Evolutionary conservation across 2,113 vertebrate species (phyloP).

Genomic region (Formicarius rufipectus): DNA sequence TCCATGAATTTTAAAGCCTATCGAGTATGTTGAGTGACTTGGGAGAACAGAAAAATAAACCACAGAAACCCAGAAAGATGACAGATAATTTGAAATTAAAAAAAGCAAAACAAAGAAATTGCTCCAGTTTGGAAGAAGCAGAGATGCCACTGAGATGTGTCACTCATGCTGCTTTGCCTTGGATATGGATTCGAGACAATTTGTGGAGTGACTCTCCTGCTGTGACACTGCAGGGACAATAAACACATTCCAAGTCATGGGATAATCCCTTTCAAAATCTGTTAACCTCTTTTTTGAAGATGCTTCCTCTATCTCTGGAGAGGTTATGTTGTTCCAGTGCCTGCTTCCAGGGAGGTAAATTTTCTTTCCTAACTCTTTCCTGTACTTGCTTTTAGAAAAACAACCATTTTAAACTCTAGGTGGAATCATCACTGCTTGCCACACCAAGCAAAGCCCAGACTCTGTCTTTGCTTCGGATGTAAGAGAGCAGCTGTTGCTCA

Average conservation of each 20-base stretch:
- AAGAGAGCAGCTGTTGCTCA: not conserved
- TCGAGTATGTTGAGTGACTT: not conserved
- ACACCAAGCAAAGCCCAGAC: not conserved
- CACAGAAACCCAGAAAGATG: not conserved
- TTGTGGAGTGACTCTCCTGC: not conserved
- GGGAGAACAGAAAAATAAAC: not conserved
- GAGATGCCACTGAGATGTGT: not conserved
- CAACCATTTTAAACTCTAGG: not conserved
- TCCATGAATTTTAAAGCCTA: not conserved
- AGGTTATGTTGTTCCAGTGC: not conserved
- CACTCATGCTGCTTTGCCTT: not conserved
- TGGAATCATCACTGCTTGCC: not conserved
- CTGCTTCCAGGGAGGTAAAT: not conserved
- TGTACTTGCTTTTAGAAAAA: not conserved
- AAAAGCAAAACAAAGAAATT: slow-evolving; percentile 13
- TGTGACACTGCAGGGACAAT: not conserved
- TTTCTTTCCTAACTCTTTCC: not conserved
- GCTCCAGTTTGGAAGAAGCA: not conserved
- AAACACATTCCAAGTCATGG: not conserved
- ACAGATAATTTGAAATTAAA: slow-evolving; percentile 32
- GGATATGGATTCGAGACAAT: not conserved
- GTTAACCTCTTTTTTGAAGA: slow-evolving; percentile 27
- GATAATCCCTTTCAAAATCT: not conserved
- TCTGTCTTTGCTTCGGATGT: not conserved
- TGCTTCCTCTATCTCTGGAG: not conserved